Conservation (phyloP, 1,140 invertebrate genomes). For the Pygmarrhopalites habei region DNA sequence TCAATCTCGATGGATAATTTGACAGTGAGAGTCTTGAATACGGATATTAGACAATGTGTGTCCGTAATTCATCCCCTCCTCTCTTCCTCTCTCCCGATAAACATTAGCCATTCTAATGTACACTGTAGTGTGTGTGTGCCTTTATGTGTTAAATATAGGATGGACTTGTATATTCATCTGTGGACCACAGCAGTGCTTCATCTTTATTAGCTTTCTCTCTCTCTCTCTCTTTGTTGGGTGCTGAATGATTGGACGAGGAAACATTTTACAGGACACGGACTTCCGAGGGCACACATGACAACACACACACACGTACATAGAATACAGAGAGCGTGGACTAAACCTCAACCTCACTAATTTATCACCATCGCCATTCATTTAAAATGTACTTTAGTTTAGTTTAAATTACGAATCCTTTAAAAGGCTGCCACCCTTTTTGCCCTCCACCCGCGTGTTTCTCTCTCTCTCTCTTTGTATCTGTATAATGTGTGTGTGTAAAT, state of each 20-base stretch:
- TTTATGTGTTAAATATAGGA: not conserved
- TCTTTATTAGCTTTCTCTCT: no score
- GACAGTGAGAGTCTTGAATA: slow-evolving; percentile 15
- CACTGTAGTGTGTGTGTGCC: not conserved
- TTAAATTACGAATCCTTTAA: not conserved
- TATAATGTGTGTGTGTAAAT: no score
- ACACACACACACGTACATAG: no score
- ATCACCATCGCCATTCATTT: slow-evolving; percentile 13
- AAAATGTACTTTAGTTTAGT: not conserved
- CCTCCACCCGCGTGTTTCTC: not conserved
- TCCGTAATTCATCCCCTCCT: slow-evolving; percentile 6
- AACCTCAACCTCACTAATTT: not conserved
- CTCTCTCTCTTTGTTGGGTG: no score
- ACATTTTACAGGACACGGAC: not conserved
- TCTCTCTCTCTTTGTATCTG: not conserved
- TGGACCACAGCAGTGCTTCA: not conserved
- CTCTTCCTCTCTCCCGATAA: not conserved
- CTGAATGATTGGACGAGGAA: no score
- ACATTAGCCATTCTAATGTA: not conserved
- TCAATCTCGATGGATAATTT: slow-evolving; percentile 14
- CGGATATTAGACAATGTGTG: slow-evolving; percentile 11
- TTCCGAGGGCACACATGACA: not conserved
- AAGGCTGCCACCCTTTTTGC: not conserved
- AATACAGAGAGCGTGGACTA: not conserved
- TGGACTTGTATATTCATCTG: not conserved